Evolutionary conservation across 2,797 vertebrate genomes (phyloP).

Genomic region (Gymnocypris eckloni): DNA sequence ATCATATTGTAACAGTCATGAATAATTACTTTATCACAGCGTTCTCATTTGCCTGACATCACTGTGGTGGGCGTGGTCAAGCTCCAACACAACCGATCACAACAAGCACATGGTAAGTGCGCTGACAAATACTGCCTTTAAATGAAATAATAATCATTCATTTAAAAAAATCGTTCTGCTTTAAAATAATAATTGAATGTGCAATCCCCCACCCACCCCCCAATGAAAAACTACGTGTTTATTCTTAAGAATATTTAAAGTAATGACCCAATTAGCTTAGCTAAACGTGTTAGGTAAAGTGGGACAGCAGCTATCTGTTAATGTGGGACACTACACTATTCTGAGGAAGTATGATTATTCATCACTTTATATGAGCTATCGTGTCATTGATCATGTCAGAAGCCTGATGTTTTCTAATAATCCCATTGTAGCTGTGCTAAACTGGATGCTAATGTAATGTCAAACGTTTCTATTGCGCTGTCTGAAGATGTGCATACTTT

Average conservation of each 20-base stretch:
- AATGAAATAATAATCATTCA: not conserved
- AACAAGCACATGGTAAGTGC: conserved; percentile 22
- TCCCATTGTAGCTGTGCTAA: not conserved
- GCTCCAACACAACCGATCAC: not conserved
- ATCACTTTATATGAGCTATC: not conserved
- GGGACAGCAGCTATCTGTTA: not conserved
- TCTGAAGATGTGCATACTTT: not conserved
- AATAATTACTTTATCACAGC: not conserved
- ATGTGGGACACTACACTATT: not conserved
- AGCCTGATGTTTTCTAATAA: not conserved
- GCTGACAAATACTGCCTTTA: not conserved
- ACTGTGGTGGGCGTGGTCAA: conserved; percentile 1
- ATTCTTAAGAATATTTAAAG: not conserved
- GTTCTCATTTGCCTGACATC: conserved; percentile 9
- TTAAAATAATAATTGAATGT: not conserved
- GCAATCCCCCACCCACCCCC: no score
- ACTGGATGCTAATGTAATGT: not conserved
- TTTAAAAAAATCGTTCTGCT: not conserved
- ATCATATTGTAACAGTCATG: not conserved
- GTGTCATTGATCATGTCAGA: not conserved
- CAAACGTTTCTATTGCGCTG: not conserved
- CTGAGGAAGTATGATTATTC: not conserved
- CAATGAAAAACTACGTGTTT: not conserved
- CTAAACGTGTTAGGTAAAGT: not conserved
- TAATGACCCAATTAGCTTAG: conserved; percentile 2